Percentiles rank a stretch among this genome's conserved stretches.
Evolutionary conservation across 2,888 invertebrate species (phyloP).

Genomic region (Campopleginae sp.): DNA sequence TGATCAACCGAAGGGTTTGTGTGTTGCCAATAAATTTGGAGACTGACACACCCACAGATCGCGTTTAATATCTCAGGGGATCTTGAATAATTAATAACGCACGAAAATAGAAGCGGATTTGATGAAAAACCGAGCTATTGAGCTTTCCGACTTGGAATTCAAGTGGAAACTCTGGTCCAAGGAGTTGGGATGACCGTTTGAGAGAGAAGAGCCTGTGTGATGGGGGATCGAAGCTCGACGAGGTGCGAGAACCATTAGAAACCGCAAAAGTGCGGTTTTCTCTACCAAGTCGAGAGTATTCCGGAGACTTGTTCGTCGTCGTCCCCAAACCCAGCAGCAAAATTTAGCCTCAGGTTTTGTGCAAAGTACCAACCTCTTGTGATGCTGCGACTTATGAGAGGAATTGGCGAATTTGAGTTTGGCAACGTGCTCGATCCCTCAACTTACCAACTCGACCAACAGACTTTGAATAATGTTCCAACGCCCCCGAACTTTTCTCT

Average conservation of each 20-base stretch:
- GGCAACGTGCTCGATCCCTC: constrained; percentile 24
- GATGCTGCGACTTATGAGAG: constrained; percentile 29
- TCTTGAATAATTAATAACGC: not conserved
- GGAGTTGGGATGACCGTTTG: not conserved
- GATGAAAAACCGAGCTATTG: not conserved
- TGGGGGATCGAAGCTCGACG: constrained; percentile 21
- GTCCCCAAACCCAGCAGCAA: too few species aligned
- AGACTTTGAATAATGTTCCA: constrained; percentile 12
- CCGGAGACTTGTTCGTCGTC: constrained; percentile 35
- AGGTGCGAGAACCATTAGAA: constrained; percentile 47
- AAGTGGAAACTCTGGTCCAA: not conserved
- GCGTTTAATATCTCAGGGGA: too few species aligned
- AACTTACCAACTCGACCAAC: constrained; percentile 43
- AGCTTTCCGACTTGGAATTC: not conserved
- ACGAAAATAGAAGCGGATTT: not conserved
- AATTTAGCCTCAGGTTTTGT: constrained; percentile 16
- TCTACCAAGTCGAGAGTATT: constrained; percentile 41
- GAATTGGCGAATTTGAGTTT: constrained; percentile 33
- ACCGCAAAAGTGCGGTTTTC: constrained; percentile 57
- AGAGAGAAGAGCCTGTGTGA: not conserved
- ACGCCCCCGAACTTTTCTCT: not conserved
- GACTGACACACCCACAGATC: too few species aligned
- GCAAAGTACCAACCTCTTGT: constrained; percentile 20
- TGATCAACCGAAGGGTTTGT: not conserved
- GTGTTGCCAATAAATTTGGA: too few species aligned